Evolutionary conservation across 2,888 invertebrate genomes (phyloP), one percentile per base, ranked within the genome.

Genomic region (Ormyrus labotus): DNA sequence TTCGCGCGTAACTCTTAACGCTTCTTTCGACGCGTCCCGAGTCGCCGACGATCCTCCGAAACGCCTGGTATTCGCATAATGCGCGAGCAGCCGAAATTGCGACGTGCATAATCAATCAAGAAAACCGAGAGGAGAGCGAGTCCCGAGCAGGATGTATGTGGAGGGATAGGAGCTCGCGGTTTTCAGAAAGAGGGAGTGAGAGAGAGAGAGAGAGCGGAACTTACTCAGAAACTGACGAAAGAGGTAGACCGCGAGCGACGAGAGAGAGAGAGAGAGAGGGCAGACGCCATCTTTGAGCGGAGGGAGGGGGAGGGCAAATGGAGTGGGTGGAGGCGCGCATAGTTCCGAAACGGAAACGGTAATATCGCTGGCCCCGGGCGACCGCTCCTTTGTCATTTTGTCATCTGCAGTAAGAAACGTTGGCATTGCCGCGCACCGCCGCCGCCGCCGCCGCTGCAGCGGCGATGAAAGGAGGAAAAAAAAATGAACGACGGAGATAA

Each of bases 301-400:
- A 53, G 34, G n/a, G 74, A 8, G 34, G 19, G 10, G 47, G 47
- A 9, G 53, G 6, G 45, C 5, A 45, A 50, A 72, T 61, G 73
- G 60, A 50, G 53, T 11, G 73, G 45, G 50, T 19, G 51, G 69
- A 51, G 11, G 64, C n/a, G 57, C 87, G 88, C 89, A 89, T 90
- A 89, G 88, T 89, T 90, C 86, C 87, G 84, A 86, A 88, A 88
- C 88, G 88, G 87, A 88, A 89, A 89, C 87, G 89, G 90, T 89
- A 90, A 90, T 90, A 90, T 89, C 88, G 88, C 87, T 85, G 85
- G 86, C 89, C 88, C 81, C 85, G 84, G 87, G 89, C 88, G 86
- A 88, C 87, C 88, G 86, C 87, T 87, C 89, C 87, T 88, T 90
- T 90, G 89, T 90, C 89, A 90, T 89, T 89, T 89, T 89, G 89